A percentile compares a stretch with the other conserved stretches of the same genome.
Conservation (phyloP, 2,888 invertebrate species). For the Andrena camellia region DNA sequence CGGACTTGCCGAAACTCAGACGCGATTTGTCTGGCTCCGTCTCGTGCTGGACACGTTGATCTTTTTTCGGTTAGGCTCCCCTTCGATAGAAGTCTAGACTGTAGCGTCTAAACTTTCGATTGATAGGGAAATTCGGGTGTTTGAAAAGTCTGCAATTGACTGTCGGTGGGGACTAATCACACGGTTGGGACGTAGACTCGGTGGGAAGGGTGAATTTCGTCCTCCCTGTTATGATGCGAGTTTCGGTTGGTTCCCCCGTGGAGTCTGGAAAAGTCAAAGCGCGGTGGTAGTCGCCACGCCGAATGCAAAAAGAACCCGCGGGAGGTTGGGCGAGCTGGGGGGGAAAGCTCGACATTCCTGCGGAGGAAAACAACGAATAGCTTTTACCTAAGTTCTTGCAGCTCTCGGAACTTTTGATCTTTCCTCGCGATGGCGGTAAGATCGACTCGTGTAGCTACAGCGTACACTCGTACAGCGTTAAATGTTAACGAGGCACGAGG, state of each 20-base stretch:
- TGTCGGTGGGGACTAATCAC: too few species aligned
- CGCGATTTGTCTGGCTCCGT: constrained; percentile 43
- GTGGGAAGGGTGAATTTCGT: too few species aligned
- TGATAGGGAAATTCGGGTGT: too few species aligned
- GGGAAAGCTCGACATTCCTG: not conserved
- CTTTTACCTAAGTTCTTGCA: constrained; percentile 12
- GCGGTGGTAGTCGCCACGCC: not conserved
- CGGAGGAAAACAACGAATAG: constrained; percentile 17
- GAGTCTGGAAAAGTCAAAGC: not conserved
- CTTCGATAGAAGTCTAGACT: not conserved
- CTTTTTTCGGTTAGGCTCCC: constrained; percentile 1
- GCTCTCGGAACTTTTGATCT: not conserved
- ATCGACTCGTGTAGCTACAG: not conserved
- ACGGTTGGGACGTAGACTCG: too few species aligned
- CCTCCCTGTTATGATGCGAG: too few species aligned
- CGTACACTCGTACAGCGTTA: constrained; percentile 5
- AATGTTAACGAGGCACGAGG: constrained; percentile 24
- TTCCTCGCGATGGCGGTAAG: not conserved
- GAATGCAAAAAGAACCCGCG: not conserved
- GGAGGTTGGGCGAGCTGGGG: not conserved
- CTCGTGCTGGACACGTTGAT: constrained; percentile 2
- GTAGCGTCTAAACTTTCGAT: too few species aligned
- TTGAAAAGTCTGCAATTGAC: too few species aligned
- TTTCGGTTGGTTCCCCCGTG: too few species aligned
- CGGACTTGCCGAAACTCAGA: constrained; percentile 59